These are phyloP conservation scores for Clunio marinus DNA, from an alignment of 2,888 invertebrate species.

Conservation along the genomic window DNA sequence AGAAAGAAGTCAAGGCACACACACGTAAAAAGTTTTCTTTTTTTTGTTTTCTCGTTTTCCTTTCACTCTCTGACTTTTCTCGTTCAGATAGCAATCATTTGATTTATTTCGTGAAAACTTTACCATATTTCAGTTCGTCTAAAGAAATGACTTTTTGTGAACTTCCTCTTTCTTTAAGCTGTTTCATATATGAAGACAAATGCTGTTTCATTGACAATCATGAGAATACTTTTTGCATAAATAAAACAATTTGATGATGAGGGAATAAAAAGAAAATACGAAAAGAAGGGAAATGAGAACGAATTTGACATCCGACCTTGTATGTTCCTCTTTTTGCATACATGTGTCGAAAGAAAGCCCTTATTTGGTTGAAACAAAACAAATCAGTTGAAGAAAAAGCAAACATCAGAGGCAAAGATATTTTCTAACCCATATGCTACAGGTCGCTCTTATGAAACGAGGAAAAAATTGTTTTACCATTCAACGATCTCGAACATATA, in stretches of 20 bases:
- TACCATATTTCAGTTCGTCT: too few species aligned
- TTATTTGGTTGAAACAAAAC: neutral
- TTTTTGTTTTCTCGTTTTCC: conserved; percentile 3
- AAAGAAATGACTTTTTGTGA: too few species aligned
- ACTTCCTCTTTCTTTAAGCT: too few species aligned
- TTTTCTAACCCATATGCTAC: conserved; percentile 21
- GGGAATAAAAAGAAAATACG: too few species aligned
- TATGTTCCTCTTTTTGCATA: neutral
- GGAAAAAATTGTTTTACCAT: too few species aligned
- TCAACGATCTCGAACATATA: too few species aligned
- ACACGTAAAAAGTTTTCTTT: neutral
- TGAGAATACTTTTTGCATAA: too few species aligned
- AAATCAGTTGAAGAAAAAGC: neutral
- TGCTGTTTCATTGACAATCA: too few species aligned
- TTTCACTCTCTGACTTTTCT: neutral
- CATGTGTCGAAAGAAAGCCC: neutral
- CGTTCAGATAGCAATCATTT: conserved; percentile 4
- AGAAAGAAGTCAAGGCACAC: neutral
- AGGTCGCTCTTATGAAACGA: conserved; percentile 13
- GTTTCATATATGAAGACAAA: too few species aligned
- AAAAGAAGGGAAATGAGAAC: neutral
- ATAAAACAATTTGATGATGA: too few species aligned
- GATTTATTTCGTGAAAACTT: neutral
- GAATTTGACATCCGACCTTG: neutral
- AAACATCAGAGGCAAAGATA: neutral